Percentiles rank a stretch among this genome's conserved stretches.
These are phyloP conservation scores for Phortica variegata DNA, from an alignment of 1,140 invertebrate genomes.

Conservation along the genomic window DNA sequence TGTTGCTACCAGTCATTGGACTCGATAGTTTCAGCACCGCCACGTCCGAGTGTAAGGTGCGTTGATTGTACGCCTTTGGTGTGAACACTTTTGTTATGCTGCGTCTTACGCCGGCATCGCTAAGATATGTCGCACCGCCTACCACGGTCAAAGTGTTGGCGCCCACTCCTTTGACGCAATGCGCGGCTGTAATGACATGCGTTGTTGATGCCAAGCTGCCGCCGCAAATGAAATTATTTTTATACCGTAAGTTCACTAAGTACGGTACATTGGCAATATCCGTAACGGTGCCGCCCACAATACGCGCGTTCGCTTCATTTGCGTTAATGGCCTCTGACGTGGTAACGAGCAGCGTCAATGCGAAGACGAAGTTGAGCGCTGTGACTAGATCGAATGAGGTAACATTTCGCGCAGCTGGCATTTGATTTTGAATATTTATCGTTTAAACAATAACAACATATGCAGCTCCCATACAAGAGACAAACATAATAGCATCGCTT, in stretches of 20 bases:
- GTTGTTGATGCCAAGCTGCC: slow-evolving; percentile 28
- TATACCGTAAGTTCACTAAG: slow-evolving; percentile 33
- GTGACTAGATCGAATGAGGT: too few relatives aligned
- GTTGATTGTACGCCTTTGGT: slow-evolving; percentile 33
- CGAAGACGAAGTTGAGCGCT: too few relatives aligned
- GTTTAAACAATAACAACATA: too few relatives aligned
- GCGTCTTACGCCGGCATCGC: slow-evolving; percentile 23
- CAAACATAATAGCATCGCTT: too few relatives aligned
- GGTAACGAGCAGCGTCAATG: slow-evolving; percentile 4
- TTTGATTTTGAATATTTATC: too few relatives aligned
- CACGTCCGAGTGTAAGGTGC: slow-evolving; percentile 36
- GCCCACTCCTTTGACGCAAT: slow-evolving; percentile 38
- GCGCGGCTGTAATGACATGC: slow-evolving; percentile 42
- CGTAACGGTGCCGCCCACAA: slow-evolving; percentile 34
- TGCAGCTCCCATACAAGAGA: too few relatives aligned
- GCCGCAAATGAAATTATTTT: slow-evolving; percentile 34
- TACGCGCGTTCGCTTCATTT: slow-evolving; percentile 30
- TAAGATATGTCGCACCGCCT: slow-evolving; percentile 27
- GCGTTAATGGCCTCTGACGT: slow-evolving; percentile 3
- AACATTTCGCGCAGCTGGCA: too few relatives aligned
- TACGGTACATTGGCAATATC: slow-evolving; percentile 40
- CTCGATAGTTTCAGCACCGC: slow-evolving; percentile 37
- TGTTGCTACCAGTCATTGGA: slow-evolving; percentile 30
- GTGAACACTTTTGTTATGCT: slow-evolving; percentile 32
- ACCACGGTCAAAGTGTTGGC: slow-evolving; percentile 29